A percentile compares a stretch with the other conserved stretches of the same genome.
Evolutionary conservation across 2,888 invertebrate genomes (phyloP).

Genomic region (Cheilosia grossa): DNA sequence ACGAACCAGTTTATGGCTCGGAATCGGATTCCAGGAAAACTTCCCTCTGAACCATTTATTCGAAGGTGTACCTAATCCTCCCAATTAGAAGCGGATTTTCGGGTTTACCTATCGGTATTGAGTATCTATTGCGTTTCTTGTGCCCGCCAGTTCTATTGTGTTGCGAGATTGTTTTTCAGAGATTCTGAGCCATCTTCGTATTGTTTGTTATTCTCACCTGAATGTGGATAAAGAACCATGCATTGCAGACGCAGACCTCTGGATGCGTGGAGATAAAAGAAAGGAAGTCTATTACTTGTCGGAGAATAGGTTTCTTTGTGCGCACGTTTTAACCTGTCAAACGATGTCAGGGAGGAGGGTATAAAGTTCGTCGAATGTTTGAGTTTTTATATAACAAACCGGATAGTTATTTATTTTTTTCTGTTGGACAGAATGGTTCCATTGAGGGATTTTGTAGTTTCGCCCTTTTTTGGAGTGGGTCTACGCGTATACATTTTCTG

Average conservation of each 20-base stretch:
- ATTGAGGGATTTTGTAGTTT: slow-evolving; percentile 19
- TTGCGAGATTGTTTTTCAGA: slow-evolving; percentile 37
- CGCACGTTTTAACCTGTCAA: slow-evolving; percentile 52
- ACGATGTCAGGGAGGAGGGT: slow-evolving; percentile 1
- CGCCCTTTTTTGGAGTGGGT: slow-evolving; percentile 9
- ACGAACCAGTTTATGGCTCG: slow-evolving; percentile 36
- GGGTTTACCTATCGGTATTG: slow-evolving; percentile 52
- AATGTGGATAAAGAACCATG: not conserved
- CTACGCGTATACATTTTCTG: slow-evolving; percentile 14
- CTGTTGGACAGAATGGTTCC: not conserved
- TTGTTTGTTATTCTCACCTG: slow-evolving; percentile 70
- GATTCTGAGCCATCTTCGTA: slow-evolving; percentile 60
- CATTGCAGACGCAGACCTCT: not conserved
- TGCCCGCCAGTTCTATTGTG: slow-evolving; percentile 36
- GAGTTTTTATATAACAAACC: slow-evolving; percentile 45
- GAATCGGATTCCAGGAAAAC: slow-evolving; percentile 51
- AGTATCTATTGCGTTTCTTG: slow-evolving; percentile 26
- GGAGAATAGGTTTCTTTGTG: slow-evolving; percentile 60
- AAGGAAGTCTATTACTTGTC: slow-evolving; percentile 64
- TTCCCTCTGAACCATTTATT: slow-evolving; percentile 50
- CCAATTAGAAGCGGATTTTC: slow-evolving; percentile 72
- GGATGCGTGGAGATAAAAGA: slow-evolving; percentile 46
- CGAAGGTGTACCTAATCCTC: slow-evolving; percentile 54
- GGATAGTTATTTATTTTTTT: slow-evolving; percentile 47
- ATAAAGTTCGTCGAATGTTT: slow-evolving; percentile 26